Conservation (phyloP, 2,113 vertebrate genomes). For the Saimiri boliviensis region DNA sequence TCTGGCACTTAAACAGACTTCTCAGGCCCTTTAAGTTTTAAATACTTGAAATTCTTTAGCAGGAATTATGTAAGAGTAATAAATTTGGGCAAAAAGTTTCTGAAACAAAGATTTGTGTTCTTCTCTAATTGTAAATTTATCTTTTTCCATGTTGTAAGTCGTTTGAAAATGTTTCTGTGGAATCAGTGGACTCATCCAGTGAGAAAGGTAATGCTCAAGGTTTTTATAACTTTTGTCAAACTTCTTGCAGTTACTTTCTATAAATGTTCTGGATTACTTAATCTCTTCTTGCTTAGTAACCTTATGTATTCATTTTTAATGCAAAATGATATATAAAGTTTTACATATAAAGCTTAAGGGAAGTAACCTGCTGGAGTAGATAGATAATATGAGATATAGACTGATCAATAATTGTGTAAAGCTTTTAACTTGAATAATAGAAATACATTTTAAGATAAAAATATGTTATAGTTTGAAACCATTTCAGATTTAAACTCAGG, state of each 20-base stretch:
- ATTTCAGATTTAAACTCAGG: slow-evolving; percentile 71
- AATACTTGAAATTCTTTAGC: slow-evolving; percentile 61
- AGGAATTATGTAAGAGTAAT: slow-evolving; percentile 51
- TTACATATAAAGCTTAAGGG: not conserved
- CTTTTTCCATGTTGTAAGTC: slow-evolving; percentile 87
- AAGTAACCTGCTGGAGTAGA: not conserved
- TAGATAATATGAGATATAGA: not conserved
- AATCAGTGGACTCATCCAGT: slow-evolving; percentile 91
- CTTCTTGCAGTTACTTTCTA: not conserved
- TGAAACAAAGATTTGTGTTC: slow-evolving; percentile 52
- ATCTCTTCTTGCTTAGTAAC: slow-evolving; percentile 33
- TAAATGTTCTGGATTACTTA: not conserved
- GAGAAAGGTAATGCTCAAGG: slow-evolving; percentile 94
- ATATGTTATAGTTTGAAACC: slow-evolving; percentile 57
- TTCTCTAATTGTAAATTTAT: slow-evolving; percentile 69
- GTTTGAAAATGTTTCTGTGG: slow-evolving; percentile 94
- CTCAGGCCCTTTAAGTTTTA: slow-evolving; percentile 28
- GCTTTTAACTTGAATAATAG: slow-evolving; percentile 4
- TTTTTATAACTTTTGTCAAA: slow-evolving; percentile 63
- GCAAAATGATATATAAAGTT: slow-evolving; percentile 25
- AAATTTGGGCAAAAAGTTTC: slow-evolving; percentile 21
- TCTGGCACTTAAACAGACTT: slow-evolving; percentile 61
- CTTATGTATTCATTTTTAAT: not conserved
- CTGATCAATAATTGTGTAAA: not conserved
- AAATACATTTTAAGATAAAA: slow-evolving; percentile 31